Base-by-base conservation (phyloP, 2,888 invertebrate genomes). In the Macrosiphum euphorbiae region DNA sequence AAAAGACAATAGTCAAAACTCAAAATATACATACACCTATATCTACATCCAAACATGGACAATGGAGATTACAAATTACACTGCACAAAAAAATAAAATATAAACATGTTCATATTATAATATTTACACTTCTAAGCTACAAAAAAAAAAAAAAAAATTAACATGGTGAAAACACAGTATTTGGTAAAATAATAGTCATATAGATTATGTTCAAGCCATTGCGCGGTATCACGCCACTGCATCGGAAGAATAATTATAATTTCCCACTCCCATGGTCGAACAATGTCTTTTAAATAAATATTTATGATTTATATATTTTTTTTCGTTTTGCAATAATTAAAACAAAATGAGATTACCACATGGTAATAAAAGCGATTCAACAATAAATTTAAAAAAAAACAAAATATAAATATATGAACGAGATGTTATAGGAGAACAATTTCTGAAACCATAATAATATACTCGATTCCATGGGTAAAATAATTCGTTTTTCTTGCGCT, bases 1-100 rank as follows among this genome's bases (percentile, higher is more conserved):
- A 67, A 67, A 50, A 90, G n/a, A 90, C 61, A 90, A 90, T 90
- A 35, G 67, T 67, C 11, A 67, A 67, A 90, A 50, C 8, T 85
- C 67, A 44, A 85, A 41, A 58, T 88, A 58, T 58, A 58, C 58
- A 4, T 24, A 41, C 26, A 28, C 58, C 44, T 24, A 55, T 55
- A 58, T 2, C 13, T 61, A n/a, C n/a, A 7, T 10, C 3, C 20
- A 11, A 89, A 67, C 67, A 67, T 47, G 67, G 24, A 90, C 90
- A 78, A 90, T 50, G 16, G 35, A 90, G 24, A 90, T n/a, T 35
- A 90, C n/a, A 89, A 61, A 61, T 61, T 47, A 28, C 10, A 61
- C 10, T 35, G 10, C 11, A 78, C 44, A 58, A 58, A 89, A 50
- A 90, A 90, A 10, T 20, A 61, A 20, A 61, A 61, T 61, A n/a